Evolutionary conservation across 2,888 invertebrate genomes (phyloP).

Genomic region (Sphaeridia pumilis): DNA sequence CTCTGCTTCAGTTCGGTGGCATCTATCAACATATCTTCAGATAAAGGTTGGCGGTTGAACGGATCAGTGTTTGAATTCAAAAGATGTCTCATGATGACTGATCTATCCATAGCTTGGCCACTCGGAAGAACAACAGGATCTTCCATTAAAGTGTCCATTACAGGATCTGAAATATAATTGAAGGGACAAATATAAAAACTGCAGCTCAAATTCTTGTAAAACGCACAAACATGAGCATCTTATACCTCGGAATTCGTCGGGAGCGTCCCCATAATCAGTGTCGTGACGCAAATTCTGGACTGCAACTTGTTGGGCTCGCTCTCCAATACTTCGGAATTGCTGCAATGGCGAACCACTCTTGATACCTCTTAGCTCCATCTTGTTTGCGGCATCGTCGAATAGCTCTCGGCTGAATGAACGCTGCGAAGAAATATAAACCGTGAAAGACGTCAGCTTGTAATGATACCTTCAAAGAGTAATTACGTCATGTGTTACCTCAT

Average conservation of each 20-base stretch:
- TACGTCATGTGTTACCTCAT: constrained; percentile 58
- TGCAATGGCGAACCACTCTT: constrained; percentile 75
- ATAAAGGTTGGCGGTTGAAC: constrained; percentile 89
- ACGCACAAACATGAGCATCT: not conserved
- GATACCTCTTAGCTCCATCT: constrained; percentile 69
- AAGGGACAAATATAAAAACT: not conserved
- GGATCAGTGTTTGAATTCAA: constrained; percentile 95
- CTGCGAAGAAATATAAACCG: constrained; percentile 44
- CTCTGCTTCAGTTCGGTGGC: constrained; percentile 65
- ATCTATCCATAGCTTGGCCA: constrained; percentile 84
- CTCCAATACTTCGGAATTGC: constrained; percentile 64
- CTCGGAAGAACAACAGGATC: constrained; percentile 89
- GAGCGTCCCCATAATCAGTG: constrained; percentile 87
- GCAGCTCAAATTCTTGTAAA: not conserved
- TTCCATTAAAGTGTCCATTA: constrained; percentile 95
- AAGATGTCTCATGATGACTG: constrained; percentile 83
- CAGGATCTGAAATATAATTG: constrained; percentile 54
- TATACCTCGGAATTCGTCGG: constrained; percentile 75
- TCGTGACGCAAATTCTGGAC: constrained; percentile 67
- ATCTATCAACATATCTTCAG: constrained; percentile 73
- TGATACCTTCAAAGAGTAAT: constrained; percentile 2
- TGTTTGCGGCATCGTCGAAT: constrained; percentile 77
- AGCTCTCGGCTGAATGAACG: constrained; percentile 85
- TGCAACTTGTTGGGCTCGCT: constrained; percentile 59
- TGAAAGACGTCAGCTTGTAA: not conserved